Percentiles rank a stretch among this genome's conserved stretches.
Evolutionary conservation across 1,140 invertebrate genomes (phyloP).

Genomic region (Drosophila eugracilis): DNA sequence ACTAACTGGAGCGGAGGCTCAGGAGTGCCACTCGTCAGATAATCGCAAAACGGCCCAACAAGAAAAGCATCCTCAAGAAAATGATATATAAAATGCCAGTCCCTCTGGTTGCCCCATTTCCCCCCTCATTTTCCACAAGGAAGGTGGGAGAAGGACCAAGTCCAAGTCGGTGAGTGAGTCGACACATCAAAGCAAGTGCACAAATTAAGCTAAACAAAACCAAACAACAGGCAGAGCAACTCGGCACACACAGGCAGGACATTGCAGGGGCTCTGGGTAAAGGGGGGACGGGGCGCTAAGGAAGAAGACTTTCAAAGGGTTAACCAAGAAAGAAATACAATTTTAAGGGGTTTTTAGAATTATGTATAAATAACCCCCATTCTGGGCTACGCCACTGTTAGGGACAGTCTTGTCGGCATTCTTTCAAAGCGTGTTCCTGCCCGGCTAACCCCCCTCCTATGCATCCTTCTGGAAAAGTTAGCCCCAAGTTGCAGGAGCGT

Average conservation of each 20-base stretch:
- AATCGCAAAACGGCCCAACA: constrained; percentile 46
- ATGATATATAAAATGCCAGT: constrained; percentile 39
- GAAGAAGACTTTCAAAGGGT: background rate
- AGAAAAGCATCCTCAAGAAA: constrained; percentile 45
- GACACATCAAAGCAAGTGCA: constrained; percentile 77
- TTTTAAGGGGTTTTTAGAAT: too few species aligned
- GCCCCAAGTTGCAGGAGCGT: constrained; percentile 66
- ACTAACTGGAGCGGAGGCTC: constrained; percentile 29
- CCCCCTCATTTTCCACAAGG: constrained; percentile 12
- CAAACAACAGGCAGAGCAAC: constrained; percentile 51
- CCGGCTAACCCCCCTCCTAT: background rate
- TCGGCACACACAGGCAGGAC: constrained; percentile 27
- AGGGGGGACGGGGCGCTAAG: background rate
- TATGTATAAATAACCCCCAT: background rate
- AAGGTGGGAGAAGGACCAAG: background rate
- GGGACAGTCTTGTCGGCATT: constrained; percentile 61
- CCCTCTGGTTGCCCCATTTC: background rate
- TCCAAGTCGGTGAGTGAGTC: constrained; percentile 40
- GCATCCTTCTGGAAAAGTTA: constrained; percentile 31
- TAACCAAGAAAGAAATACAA: background rate
- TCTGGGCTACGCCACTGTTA: constrained; percentile 6
- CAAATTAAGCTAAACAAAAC: constrained; percentile 80
- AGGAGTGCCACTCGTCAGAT: constrained; percentile 47
- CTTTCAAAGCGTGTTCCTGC: constrained; percentile 52
- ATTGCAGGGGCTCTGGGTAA: constrained; percentile 3